Evolutionary conservation across 2,888 invertebrate species (phyloP), one percentile per base, ranked within the genome.

Genomic region (Sabellastarte sp.): DNA sequence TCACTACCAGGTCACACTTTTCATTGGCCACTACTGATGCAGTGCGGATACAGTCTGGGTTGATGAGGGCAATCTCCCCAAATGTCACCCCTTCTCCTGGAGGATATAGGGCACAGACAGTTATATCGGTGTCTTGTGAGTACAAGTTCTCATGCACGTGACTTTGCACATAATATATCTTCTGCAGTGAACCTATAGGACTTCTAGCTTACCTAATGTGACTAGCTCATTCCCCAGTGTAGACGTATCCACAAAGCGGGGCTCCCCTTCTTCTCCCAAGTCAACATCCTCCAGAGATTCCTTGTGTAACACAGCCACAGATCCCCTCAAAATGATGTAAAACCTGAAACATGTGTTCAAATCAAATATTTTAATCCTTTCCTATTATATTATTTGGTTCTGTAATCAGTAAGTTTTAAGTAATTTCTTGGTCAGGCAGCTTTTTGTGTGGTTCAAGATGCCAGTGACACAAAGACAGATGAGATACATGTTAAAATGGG

Each of bases 21-120:
- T 77, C 77, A 60, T 82, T 80, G 24, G 79, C 76, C 41, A 83
- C 74, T n/a, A 83, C 78, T n/a, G 80, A 76, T 24, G 83, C 83
- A 32, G 81, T 82, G 26, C 83, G 72, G 63, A 80, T 75, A 57
- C 78, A 78, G 70, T 81, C 80, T 32, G 79, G 78, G 29, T 77
- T 78, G 28, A 79, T 76, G 28, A 83, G 72, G 2, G 83, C 83
- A 15, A 83, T 79, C 66, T 83, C 83, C 10, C 83, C 83, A 62
- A 83, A 82, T 15, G 81, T 79, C 33, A 74, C 70, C 2, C 81
- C 82, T 57, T 78, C 73, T 1, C 77, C 83, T 83, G 65, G 0
- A 32, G 51, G n/a, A n/a, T n/a, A n/a, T n/a, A n/a, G n/a, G n/a
- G n/a, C n/a, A n/a, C n/a, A n/a, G n/a, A n/a, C n/a, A n/a, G n/a